These are phyloP conservation scores for Uropetala carovei DNA, from an alignment of 2,888 invertebrate genomes.

Conservation along the genomic window DNA sequence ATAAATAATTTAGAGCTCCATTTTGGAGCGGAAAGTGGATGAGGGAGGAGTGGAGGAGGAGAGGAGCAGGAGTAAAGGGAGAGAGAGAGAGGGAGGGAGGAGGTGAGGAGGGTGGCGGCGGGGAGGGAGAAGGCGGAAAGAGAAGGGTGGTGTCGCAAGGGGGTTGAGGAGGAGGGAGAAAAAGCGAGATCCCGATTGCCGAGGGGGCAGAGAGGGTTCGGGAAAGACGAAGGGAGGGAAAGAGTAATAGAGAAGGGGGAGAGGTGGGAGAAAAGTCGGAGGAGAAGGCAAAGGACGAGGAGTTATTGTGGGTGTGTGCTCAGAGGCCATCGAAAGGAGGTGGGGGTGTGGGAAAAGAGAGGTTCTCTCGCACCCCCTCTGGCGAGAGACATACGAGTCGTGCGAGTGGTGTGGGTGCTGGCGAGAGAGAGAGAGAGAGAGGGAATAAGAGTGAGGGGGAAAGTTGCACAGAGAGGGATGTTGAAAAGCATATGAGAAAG, in stretches of 20 bases:
- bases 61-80: conserved; percentile 26
- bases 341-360: neutral
- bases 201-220: neutral
- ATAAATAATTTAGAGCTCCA: conserved; percentile 60
- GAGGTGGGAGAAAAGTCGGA: neutral
- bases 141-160: conserved; percentile 18
- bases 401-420: neutral
- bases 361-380: neutral
- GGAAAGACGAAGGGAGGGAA: neutral
- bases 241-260: neutral
- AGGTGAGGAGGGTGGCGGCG: neutral
- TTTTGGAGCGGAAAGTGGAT: conserved; percentile 53
- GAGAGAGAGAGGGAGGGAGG: conserved; percentile 50
- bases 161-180: neutral
- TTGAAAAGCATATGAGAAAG: neutral
- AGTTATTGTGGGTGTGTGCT: neutral
- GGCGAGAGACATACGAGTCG: neutral
- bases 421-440: neutral
- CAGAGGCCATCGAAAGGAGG: neutral
- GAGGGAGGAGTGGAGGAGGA: conserved; percentile 63
- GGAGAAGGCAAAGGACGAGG: neutral
- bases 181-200: neutral
- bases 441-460: neutral
- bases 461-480: neutral
- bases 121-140: neutral